These are phyloP conservation scores for Leucophenga varia DNA, from an alignment of 1,140 invertebrate genomes.

Conservation along the genomic window DNA sequence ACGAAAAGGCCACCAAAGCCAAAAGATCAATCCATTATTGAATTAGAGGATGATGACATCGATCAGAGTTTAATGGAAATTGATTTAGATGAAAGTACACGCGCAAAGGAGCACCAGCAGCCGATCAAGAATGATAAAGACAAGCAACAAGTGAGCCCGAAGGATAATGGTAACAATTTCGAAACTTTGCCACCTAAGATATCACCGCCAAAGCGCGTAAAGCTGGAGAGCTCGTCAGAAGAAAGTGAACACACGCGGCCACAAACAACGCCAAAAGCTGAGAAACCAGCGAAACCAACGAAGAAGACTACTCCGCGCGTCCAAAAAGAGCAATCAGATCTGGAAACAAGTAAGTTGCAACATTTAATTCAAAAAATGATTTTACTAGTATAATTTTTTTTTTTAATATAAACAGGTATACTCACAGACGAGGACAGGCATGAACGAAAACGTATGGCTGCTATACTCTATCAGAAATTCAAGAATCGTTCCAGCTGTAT, in stretches of 20 bases:
- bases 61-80: slow-evolving; percentile 44
- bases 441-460: slow-evolving; percentile 66
- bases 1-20: slow-evolving; percentile 23
- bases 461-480: slow-evolving; percentile 70
- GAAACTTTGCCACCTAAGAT: too few species aligned
- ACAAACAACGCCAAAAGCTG: background rate
- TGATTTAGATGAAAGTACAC: slow-evolving; percentile 25
- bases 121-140: background rate
- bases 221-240: slow-evolving; percentile 2
- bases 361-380: too few species aligned
- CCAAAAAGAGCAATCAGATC: slow-evolving; percentile 26
- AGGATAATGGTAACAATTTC: background rate
- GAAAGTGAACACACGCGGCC: background rate
- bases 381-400: too few species aligned
- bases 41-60: slow-evolving; percentile 40
- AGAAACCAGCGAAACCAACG: slow-evolving; percentile 17
- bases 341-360: slow-evolving; percentile 27
- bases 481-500: slow-evolving; percentile 73
- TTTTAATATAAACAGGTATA: slow-evolving; percentile 39
- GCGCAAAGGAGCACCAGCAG: background rate
- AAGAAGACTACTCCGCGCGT: slow-evolving; percentile 17
- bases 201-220: slow-evolving; percentile 12
- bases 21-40: slow-evolving; percentile 26
- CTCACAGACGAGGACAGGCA: slow-evolving; percentile 64
- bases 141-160: background rate